Percentiles rank a stretch among this genome's conserved stretches.
These are phyloP conservation scores for Desmodus rotundus DNA, from an alignment of 2,113 vertebrate species.

Conservation along the genomic window DNA sequence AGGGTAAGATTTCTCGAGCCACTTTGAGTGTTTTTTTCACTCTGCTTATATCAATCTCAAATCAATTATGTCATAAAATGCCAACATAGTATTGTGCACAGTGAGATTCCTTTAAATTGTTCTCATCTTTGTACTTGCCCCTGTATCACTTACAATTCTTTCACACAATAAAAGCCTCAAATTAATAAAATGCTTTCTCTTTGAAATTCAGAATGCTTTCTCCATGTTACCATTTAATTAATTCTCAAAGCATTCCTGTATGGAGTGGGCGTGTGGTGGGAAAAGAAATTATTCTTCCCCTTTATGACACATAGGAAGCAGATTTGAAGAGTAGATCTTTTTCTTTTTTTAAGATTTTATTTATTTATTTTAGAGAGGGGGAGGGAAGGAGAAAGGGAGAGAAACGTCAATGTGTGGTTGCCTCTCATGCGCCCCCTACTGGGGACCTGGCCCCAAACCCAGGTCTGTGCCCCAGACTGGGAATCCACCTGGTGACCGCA, in stretches of 20 bases:
- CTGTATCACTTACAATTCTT: background rate
- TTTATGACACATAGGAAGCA: background rate
- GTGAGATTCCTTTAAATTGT: background rate
- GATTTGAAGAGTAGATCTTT: background rate
- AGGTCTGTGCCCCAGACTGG: too few species aligned
- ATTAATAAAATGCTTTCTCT: conserved; percentile 40
- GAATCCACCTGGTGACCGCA: too few species aligned
- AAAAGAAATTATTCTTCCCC: background rate
- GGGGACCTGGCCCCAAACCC: too few species aligned
- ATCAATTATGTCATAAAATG: background rate
- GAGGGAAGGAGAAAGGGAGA: too few species aligned
- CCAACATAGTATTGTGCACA: background rate
- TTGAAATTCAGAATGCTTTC: conserved; percentile 30
- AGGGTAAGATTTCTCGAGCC: background rate
- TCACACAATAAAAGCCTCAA: conserved; percentile 21
- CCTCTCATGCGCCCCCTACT: too few species aligned
- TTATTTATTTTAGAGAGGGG: too few species aligned
- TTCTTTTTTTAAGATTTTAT: background rate
- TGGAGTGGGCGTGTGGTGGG: background rate
- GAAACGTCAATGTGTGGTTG: too few species aligned
- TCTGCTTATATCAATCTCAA: background rate
- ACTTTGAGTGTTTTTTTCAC: background rate
- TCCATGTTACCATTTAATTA: conserved; percentile 21
- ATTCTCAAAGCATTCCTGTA: background rate
- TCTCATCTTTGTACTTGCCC: background rate